These are phyloP conservation scores for Abramis brama DNA, from an alignment of 2,113 vertebrate genomes.

Conservation along the genomic window DNA sequence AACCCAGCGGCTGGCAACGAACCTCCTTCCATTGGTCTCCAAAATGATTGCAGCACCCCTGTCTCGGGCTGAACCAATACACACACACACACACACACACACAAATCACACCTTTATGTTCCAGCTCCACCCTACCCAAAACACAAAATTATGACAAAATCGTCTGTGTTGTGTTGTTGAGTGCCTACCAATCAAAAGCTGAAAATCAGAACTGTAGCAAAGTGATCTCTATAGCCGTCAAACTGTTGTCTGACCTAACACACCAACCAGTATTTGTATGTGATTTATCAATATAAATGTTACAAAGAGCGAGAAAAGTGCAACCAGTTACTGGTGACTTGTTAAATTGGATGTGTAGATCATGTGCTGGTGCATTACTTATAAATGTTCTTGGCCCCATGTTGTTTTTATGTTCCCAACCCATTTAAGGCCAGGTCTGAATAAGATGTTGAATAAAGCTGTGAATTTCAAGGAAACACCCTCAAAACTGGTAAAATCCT, in stretches of 20 bases:
- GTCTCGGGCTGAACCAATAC: not conserved
- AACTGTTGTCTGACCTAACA: not conserved
- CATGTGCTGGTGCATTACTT: not conserved
- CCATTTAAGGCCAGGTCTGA: not conserved
- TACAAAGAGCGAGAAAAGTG: not conserved
- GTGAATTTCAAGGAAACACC: not conserved
- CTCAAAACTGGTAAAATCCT: not conserved
- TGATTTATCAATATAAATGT: not conserved
- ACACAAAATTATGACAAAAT: not conserved
- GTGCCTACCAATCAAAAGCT: constrained; percentile 1
- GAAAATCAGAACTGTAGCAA: constrained; percentile 6
- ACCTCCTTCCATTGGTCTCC: constrained; percentile 8
- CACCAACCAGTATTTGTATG: not conserved
- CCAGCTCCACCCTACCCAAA: not conserved
- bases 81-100: too few species aligned
- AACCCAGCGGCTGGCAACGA: constrained; percentile 6
- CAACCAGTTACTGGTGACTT: constrained; percentile 4
- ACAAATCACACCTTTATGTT: not conserved
- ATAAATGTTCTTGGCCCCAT: not conserved
- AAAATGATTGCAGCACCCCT: constrained; percentile 23
- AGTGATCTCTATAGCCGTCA: not conserved
- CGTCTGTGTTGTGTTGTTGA: constrained; percentile 13
- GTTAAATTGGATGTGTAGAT: constrained; percentile 5
- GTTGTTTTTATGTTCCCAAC: not conserved
- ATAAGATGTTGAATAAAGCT: not conserved